phyloP scores from a whole-genome alignment of 2,888 invertebrate species.

The Drosophila kambysellisi region DNA sequence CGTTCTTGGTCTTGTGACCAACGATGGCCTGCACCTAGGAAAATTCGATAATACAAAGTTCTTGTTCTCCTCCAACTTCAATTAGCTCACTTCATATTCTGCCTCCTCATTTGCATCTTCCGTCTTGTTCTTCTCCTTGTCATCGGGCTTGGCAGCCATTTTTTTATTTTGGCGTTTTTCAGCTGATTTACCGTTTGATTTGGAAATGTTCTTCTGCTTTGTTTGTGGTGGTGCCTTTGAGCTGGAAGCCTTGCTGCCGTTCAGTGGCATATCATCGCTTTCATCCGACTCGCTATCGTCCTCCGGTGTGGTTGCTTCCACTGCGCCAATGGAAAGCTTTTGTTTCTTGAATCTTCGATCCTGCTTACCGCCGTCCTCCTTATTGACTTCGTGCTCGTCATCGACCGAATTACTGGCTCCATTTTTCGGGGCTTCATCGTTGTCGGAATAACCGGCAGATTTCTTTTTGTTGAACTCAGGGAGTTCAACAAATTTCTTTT shows the following conservation, averaged over 20 bases:
- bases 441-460: too few relatives aligned
- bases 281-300: slow-evolving; percentile 58
- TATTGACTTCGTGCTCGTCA: too few relatives aligned
- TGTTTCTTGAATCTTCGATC: too few relatives aligned
- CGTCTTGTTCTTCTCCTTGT: slow-evolving; percentile 37
- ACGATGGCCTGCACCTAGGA: slow-evolving; percentile 88
- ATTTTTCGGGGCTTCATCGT: too few relatives aligned
- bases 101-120: slow-evolving; percentile 82
- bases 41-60: not conserved
- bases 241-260: slow-evolving; percentile 78
- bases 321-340: too few relatives aligned
- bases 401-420: too few relatives aligned
- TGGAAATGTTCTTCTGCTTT: slow-evolving; percentile 55
- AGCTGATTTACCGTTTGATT: slow-evolving; percentile 23
- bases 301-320: not conserved
- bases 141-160: slow-evolving; percentile 5
- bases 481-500: slow-evolving; percentile 79
- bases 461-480: slow-evolving; percentile 44
- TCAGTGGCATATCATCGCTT: slow-evolving; percentile 74
- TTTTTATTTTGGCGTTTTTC: slow-evolving; percentile 32
- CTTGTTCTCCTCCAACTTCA: not conserved
- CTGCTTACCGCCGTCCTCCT: too few relatives aligned
- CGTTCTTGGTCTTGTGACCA: slow-evolving; percentile 89
- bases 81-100: slow-evolving; percentile 75
- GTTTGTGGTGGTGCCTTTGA: slow-evolving; percentile 70